Percentiles rank a stretch among this genome's conserved stretches.
phyloP scores from a whole-genome alignment of 2,113 vertebrate genomes.

The Neotoma lepida region DNA sequence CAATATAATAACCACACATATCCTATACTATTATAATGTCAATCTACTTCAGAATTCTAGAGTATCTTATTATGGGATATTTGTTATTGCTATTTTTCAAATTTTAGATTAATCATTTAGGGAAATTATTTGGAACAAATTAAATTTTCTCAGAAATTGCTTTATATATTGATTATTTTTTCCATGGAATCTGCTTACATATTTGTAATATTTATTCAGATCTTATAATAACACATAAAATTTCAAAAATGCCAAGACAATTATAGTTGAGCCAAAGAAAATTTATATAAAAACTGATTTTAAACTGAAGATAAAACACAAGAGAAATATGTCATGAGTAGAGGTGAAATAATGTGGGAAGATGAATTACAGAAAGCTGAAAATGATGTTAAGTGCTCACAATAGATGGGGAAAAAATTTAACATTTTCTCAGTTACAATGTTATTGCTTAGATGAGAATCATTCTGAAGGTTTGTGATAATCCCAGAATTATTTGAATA shows the following conservation, averaged over 20 bases:
- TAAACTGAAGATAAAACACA: slow-evolving; percentile 72
- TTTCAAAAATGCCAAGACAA: slow-evolving; percentile 74
- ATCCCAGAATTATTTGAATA: slow-evolving; percentile 56
- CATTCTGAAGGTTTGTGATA: background rate
- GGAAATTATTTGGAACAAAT: background rate
- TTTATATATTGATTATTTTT: slow-evolving; percentile 67
- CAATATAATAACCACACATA: no score
- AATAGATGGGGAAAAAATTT: background rate
- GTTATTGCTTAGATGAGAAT: background rate
- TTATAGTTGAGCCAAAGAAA: slow-evolving; percentile 70
- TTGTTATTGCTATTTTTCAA: background rate
- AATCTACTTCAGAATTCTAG: background rate
- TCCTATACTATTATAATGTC: background rate
- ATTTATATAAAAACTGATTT: slow-evolving; percentile 68
- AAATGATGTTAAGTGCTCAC: background rate
- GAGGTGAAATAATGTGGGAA: slow-evolving; percentile 64
- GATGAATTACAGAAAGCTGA: slow-evolving; percentile 60
- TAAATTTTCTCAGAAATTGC: background rate
- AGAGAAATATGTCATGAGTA: slow-evolving; percentile 62
- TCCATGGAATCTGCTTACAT: slow-evolving; percentile 42
- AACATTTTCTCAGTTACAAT: background rate
- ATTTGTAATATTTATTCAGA: slow-evolving; percentile 61
- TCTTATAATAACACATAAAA: slow-evolving; percentile 76
- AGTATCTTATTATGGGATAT: background rate
- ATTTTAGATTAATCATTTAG: slow-evolving; percentile 11